phyloP scores from a whole-genome alignment of 2,113 vertebrate species.

The Myodes glareolus region DNA sequence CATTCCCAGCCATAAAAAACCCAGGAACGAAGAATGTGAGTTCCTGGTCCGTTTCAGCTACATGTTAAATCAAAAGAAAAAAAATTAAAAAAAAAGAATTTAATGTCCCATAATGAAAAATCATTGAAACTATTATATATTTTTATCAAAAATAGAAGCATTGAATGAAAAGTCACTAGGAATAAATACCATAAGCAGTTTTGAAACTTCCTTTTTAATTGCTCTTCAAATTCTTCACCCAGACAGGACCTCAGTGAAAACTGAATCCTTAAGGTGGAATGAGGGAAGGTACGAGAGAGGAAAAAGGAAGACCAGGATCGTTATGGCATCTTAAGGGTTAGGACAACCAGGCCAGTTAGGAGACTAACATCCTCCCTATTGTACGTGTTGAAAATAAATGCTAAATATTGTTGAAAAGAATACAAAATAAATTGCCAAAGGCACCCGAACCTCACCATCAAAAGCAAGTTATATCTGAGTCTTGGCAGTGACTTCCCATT shows the following conservation, averaged over 20 bases:
- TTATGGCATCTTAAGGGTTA: neutral
- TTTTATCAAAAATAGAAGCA: neutral
- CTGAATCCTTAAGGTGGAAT: neutral
- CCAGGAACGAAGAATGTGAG: neutral
- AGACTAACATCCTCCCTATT: neutral
- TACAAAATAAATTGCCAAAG: neutral
- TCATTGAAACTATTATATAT: neutral
- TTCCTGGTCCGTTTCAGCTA: neutral
- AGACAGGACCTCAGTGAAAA: neutral
- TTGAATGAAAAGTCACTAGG: neutral
- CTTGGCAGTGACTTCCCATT: neutral
- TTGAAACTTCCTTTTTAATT: neutral
- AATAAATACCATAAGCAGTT: neutral
- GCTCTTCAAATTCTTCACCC: neutral
- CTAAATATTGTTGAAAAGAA: neutral
- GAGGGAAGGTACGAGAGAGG: accelerated
- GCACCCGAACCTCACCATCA: neutral
- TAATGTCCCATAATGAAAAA: neutral
- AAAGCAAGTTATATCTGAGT: neutral
- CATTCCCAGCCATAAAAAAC: neutral
- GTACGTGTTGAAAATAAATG: neutral
- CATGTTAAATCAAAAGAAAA: neutral
- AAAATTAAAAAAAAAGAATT: neutral
- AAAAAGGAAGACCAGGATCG: too few species aligned
- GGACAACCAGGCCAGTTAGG: neutral